These are phyloP conservation scores for Syngnathus rostellatus DNA, from an alignment of 2,797 vertebrate genomes.

Conservation along the genomic window DNA sequence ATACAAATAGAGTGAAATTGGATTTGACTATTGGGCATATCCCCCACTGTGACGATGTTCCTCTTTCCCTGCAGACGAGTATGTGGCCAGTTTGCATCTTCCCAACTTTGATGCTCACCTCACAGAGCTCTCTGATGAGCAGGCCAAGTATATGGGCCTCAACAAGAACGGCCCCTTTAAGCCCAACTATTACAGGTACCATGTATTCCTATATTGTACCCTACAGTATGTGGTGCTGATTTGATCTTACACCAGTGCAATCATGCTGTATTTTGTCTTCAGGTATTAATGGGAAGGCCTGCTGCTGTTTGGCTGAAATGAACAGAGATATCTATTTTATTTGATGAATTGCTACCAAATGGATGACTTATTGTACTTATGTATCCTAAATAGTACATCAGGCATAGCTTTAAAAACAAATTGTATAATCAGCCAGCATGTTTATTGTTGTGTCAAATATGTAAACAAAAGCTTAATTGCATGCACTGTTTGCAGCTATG, in stretches of 20 bases:
- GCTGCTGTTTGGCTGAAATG: constrained; percentile 44
- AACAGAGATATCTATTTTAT: constrained; percentile 70
- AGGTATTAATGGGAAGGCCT: constrained; percentile 64
- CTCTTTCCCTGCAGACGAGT: constrained; percentile 75
- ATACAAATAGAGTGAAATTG: background rate
- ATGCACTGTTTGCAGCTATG: constrained; percentile 53
- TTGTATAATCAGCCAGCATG: constrained; percentile 53
- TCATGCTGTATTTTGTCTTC: constrained; percentile 32
- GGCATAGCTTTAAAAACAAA: constrained; percentile 41
- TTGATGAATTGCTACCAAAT: constrained; percentile 65
- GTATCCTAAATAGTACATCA: constrained; percentile 60
- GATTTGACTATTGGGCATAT: background rate
- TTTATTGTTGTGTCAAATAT: constrained; percentile 47
- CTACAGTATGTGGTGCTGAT: background rate
- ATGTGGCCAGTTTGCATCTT: constrained; percentile 92
- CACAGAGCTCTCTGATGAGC: constrained; percentile 92
- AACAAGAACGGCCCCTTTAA: constrained; percentile 99
- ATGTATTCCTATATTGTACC: background rate
- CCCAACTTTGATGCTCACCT: constrained; percentile 95
- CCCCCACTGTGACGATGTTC: background rate
- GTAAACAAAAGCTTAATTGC: constrained; percentile 46
- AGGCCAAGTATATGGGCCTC: constrained; percentile 97
- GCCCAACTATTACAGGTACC: constrained; percentile 96
- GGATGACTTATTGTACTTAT: constrained; percentile 69
- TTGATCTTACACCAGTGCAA: background rate